Evolutionary conservation across 2,113 vertebrate species (phyloP), one percentile per base, ranked within the genome.

Genomic region (Pomatorhinus ruficollis): DNA sequence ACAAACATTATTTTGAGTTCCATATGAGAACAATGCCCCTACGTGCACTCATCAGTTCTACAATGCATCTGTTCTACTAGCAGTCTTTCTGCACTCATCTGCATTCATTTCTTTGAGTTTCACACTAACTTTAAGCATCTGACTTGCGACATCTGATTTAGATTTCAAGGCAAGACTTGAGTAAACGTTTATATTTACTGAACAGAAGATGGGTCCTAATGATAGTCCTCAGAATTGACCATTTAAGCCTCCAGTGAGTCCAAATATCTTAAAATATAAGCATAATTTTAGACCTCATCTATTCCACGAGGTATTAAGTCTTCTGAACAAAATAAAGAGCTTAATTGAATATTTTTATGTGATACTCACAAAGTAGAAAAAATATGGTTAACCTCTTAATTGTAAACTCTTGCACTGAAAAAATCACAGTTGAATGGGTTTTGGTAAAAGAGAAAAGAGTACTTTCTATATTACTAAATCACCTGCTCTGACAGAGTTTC

Each of bases 21-120:
- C 1, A 0, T 59, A 2, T 25, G 18, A 18, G 7, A 60, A 27
- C 31, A 57, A 28, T 24, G 15, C 6, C 17, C 3, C 17, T 52
- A 0, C 27, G 8, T 23, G 7, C 42, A 45, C 30, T 19, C 28
- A n/a, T 57, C 11, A 21, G 5, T 86, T 94, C 56, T 66, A 13
- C 12, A 86, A 30, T 18, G 8, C 14, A 33, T 52, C 39, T 81
- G 15, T 70, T 47, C 72, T 56, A 39, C 37, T 40, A 50, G 23
- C 15, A 56, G 1, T 27, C 45, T 44, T 68, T 74, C 47, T 56
- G 24, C 1, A 2, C 30, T 47, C 19, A 27, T 11, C 52, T 57
- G 39, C 12, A 19, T 5, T 61, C 2, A 0, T 27, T 31, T 74
- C 54, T 39, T 57, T 31, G 21, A 61, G 8, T 56, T 90, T 74